Evolutionary conservation across 2,888 invertebrate genomes (phyloP).

Genomic region (Amblyjoppa proteus): DNA sequence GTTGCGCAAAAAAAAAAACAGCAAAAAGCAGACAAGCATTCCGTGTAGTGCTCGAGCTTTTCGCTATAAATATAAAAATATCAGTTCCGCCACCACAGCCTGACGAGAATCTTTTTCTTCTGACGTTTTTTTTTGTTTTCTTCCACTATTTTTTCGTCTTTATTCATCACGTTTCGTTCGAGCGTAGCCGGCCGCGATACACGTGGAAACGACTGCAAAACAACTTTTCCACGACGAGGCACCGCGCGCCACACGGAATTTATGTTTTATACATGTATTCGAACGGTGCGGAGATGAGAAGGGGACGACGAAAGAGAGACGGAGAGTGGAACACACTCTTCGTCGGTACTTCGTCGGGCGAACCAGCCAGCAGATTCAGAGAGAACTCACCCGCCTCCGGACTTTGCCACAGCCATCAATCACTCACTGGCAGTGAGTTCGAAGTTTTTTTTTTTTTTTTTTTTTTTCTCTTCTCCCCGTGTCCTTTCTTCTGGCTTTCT

Average conservation of each 20-base stretch:
- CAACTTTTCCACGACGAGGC: slow-evolving; percentile 44
- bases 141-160: slow-evolving; percentile 10
- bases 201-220: slow-evolving; percentile 46
- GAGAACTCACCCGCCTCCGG: slow-evolving; percentile 61
- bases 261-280: slow-evolving; percentile 60
- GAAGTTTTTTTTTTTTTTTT: slow-evolving; percentile 65
- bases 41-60: background rate
- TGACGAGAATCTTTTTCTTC: slow-evolving; percentile 37
- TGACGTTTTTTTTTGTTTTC: background rate
- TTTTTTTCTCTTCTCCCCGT: slow-evolving; percentile 42
- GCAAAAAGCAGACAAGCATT: background rate
- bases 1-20: slow-evolving; percentile 5
- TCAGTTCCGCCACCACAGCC: slow-evolving; percentile 14
- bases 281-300: slow-evolving; percentile 1
- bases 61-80: slow-evolving; percentile 39
- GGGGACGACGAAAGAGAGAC: slow-evolving; percentile 7
- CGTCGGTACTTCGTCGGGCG: slow-evolving; percentile 32
- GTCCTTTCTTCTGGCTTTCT: slow-evolving; percentile 20
- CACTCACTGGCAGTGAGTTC: slow-evolving; percentile 71
- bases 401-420: slow-evolving; percentile 73
- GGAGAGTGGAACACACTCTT: slow-evolving; percentile 19
- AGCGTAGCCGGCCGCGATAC: slow-evolving; percentile 4
- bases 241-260: slow-evolving; percentile 27
- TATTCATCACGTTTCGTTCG: slow-evolving; percentile 19
- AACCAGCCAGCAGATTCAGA: slow-evolving; percentile 42